Conservation (phyloP, 1,140 invertebrate species). For the Popillia japonica region DNA sequence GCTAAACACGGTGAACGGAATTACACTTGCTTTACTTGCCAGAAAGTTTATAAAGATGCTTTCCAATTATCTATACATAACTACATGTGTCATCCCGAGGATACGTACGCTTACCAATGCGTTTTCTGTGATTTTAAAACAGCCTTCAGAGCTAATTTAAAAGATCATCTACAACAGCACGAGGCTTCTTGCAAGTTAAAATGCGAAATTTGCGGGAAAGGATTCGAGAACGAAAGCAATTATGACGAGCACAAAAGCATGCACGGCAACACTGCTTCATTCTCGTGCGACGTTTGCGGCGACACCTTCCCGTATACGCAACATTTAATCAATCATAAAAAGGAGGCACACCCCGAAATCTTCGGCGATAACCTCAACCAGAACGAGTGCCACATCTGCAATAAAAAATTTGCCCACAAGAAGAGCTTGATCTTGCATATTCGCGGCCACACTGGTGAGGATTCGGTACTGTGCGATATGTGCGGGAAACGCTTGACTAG, state of each 20-base stretch:
- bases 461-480: slow-evolving; percentile 41
- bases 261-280: slow-evolving; percentile 79
- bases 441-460: slow-evolving; percentile 29
- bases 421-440: slow-evolving; percentile 38
- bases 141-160: slow-evolving; percentile 50
- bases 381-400: slow-evolving; percentile 32
- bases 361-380: slow-evolving; percentile 4
- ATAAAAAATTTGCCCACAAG: slow-evolving; percentile 30
- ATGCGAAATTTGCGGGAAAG: slow-evolving; percentile 57
- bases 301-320: slow-evolving; percentile 65
- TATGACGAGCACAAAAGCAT: slow-evolving; percentile 58
- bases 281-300: slow-evolving; percentile 77
- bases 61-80: slow-evolving; percentile 36
- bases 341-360: slow-evolving; percentile 44
- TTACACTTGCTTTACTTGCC: slow-evolving; percentile 31
- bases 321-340: slow-evolving; percentile 51
- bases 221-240: slow-evolving; percentile 54
- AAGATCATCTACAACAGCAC: slow-evolving; percentile 51
- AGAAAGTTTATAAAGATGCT: slow-evolving; percentile 37
- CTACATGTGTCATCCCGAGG: not conserved
- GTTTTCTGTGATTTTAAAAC: slow-evolving; percentile 62
- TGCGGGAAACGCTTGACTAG: slow-evolving; percentile 40
- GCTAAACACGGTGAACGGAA: slow-evolving; percentile 35
- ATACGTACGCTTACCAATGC: slow-evolving; percentile 51
- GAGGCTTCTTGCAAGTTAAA: slow-evolving; percentile 52